Evolutionary conservation across 2,113 vertebrate species (phyloP).

Genomic region (Zosterops hypoxanthus): DNA sequence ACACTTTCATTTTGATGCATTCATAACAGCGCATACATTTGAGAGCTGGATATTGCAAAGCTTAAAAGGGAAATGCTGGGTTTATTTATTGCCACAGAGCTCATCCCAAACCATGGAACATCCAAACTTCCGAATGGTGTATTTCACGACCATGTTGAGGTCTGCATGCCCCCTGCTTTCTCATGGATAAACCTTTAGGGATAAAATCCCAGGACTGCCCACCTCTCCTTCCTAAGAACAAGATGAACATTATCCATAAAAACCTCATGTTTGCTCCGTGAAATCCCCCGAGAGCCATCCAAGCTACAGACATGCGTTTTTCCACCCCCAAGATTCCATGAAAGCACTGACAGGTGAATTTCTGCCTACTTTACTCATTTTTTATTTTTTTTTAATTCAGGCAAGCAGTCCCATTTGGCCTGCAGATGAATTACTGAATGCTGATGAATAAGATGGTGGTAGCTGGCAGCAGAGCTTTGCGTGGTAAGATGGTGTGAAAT

Average conservation of each 20-base stretch:
- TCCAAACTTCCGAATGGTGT: rapidly evolving
- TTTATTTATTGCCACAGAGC: neutral
- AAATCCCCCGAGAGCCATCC: rapidly evolving
- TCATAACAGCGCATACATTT: neutral
- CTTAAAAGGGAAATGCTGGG: neutral
- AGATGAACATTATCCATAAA: neutral
- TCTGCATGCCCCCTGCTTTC: too few species aligned
- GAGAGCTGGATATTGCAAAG: neutral
- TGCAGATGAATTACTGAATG: constrained; percentile 43
- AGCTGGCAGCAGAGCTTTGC: constrained; percentile 61
- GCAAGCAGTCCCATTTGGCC: constrained; percentile 44
- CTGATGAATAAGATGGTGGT: constrained; percentile 64
- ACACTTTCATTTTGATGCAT: neutral
- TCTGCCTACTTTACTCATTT: neutral
- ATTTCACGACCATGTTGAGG: neutral
- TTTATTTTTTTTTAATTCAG: neutral
- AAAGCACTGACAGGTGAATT: constrained; percentile 20
- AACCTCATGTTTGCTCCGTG: rapidly evolving
- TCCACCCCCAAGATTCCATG: neutral
- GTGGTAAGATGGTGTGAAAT: constrained; percentile 65
- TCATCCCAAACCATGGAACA: rapidly evolving
- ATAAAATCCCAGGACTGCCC: neutral
- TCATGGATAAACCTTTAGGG: neutral
- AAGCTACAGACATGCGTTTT: rapidly evolving
- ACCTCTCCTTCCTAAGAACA: neutral